These are phyloP conservation scores for Anthonomus grandis DNA, from an alignment of 1,140 invertebrate species.

Conservation along the genomic window DNA sequence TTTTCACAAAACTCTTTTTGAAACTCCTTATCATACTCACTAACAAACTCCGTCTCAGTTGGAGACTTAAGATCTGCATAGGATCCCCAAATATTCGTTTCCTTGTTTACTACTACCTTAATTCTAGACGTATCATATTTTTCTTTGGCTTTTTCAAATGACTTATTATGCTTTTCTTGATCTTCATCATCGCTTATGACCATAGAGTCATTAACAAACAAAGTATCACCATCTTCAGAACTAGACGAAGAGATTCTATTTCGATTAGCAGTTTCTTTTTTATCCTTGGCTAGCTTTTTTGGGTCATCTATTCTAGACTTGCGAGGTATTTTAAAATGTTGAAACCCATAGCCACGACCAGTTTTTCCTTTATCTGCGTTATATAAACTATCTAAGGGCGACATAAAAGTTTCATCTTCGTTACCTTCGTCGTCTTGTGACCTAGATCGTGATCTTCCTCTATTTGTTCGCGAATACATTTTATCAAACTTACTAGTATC, in stretches of 20 bases:
- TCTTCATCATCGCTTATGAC: slow-evolving; percentile 10
- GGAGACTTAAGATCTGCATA: neutral
- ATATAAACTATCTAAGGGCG: slow-evolving; percentile 59
- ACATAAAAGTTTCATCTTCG: slow-evolving; percentile 33
- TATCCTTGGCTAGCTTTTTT: neutral
- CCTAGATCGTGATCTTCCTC: slow-evolving; percentile 14
- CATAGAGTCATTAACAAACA: slow-evolving; percentile 2
- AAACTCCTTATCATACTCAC: slow-evolving; percentile 22
- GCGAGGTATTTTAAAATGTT: slow-evolving; percentile 65
- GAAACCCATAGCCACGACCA: slow-evolving; percentile 55
- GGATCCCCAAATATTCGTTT: neutral
- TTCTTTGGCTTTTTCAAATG: neutral
- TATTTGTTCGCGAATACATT: slow-evolving; percentile 28
- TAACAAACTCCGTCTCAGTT: slow-evolving; percentile 6
- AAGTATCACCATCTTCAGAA: slow-evolving; percentile 19
- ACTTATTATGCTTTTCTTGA: slow-evolving; percentile 7
- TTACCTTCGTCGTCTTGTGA: slow-evolving; percentile 8
- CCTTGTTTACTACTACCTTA: slow-evolving; percentile 3
- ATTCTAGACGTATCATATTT: slow-evolving; percentile 6
- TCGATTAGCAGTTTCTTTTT: slow-evolving; percentile 2
- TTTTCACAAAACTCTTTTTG: neutral
- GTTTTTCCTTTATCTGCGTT: slow-evolving; percentile 46
- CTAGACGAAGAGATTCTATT: neutral
- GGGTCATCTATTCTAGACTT: slow-evolving; percentile 47
- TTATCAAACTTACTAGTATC: slow-evolving; percentile 28